These are phyloP conservation scores for Scaptodrosophila latifasciaeformis DNA, from an alignment of 2,888 invertebrate genomes.

Conservation along the genomic window DNA sequence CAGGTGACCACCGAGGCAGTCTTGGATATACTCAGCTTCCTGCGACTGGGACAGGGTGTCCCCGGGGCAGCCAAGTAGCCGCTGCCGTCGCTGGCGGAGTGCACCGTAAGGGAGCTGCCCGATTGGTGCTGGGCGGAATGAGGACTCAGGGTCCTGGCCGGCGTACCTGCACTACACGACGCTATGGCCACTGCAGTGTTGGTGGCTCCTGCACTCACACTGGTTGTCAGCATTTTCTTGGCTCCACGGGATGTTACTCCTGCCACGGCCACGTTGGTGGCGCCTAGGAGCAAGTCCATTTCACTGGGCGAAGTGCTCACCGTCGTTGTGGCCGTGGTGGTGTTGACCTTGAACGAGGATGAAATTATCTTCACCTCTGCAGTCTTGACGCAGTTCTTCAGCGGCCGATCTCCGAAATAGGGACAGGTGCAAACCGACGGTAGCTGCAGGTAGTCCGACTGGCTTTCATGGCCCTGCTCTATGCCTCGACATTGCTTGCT, in stretches of 20 bases:
- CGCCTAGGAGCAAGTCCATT: conserved; percentile 55
- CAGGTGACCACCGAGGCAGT: conserved; percentile 81
- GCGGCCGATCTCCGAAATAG: conserved; percentile 84
- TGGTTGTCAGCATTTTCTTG: conserved; percentile 75
- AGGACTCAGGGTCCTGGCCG: conserved; percentile 56
- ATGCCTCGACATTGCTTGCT: conserved; percentile 28
- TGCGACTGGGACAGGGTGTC: conserved; percentile 62
- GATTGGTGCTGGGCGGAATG: conserved; percentile 35
- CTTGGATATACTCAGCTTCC: conserved; percentile 76
- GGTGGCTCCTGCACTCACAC: conserved; percentile 76
- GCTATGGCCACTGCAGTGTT: conserved; percentile 50
- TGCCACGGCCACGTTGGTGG: conserved; percentile 6
- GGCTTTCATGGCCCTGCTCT: conserved; percentile 13
- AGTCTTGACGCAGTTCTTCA: conserved; percentile 74
- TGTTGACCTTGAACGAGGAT: conserved; percentile 55
- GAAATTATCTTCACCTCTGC: conserved; percentile 77
- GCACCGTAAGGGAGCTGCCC: conserved; percentile 50
- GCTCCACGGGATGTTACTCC: conserved; percentile 70
- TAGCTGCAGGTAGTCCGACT: conserved; percentile 76
- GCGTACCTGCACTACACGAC: conserved; percentile 34
- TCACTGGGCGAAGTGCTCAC: conserved; percentile 55
- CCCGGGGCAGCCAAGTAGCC: conserved; percentile 75
- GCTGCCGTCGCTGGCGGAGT: conserved; percentile 41
- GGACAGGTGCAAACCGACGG: conserved; percentile 89
- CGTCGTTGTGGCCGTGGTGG: conserved; percentile 62